Evolutionary conservation across 2,888 invertebrate species (phyloP).

Genomic region (Heteromyza rotundicornis): DNA sequence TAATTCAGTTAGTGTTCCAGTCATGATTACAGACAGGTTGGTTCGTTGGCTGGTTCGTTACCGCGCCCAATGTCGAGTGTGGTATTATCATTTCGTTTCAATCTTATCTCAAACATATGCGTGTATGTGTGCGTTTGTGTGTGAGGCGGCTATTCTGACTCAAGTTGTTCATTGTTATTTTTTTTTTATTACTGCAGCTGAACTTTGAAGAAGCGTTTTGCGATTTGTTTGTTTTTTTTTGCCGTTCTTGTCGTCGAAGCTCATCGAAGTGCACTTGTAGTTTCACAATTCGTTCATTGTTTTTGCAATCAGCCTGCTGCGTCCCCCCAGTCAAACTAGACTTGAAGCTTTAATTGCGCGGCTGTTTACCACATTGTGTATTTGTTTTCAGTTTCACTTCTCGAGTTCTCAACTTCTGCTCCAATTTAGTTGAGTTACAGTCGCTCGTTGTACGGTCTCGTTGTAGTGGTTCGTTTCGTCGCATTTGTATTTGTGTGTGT

Average conservation of each 20-base stretch:
- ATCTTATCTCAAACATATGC: constrained; percentile 51
- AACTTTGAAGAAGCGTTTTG: not conserved
- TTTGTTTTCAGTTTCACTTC: not conserved
- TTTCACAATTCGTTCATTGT: too few relatives aligned
- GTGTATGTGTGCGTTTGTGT: constrained; percentile 7
- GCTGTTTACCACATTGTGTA: not conserved
- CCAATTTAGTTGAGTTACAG: not conserved
- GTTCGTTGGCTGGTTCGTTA: too few relatives aligned
- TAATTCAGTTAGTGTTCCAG: too few relatives aligned
- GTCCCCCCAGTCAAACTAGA: constrained; percentile 7
- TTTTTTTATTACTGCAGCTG: not conserved
- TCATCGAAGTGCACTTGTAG: too few relatives aligned
- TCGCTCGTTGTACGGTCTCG: not conserved
- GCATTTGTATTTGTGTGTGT: constrained; percentile 8
- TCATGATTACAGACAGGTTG: too few relatives aligned
- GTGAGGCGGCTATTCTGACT: constrained; percentile 8
- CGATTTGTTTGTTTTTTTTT: constrained; percentile 14
- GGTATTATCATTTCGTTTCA: constrained; percentile 17
- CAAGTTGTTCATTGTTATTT: constrained; percentile 2
- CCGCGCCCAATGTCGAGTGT: too few relatives aligned
- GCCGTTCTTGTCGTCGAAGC: too few relatives aligned
- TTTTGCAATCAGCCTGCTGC: too few relatives aligned
- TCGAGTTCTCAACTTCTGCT: not conserved
- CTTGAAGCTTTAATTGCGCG: constrained; percentile 5
- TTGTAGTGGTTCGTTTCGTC: not conserved